phyloP scores from a whole-genome alignment of 2,797 vertebrate genomes.

The Glyptemys insculpta region DNA sequence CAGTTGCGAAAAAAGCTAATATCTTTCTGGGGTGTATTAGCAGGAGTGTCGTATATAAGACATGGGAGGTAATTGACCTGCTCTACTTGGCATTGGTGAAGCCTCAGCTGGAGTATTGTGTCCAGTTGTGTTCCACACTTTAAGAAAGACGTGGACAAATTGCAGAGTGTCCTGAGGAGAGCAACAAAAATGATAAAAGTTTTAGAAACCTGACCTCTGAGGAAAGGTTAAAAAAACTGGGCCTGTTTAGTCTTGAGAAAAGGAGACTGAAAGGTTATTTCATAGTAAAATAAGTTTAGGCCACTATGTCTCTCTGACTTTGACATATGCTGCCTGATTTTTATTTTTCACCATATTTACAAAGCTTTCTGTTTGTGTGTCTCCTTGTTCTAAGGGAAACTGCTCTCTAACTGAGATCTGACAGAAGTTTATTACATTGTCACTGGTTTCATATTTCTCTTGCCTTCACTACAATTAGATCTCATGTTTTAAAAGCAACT shows the following conservation, averaged over 20 bases:
- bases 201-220: background rate
- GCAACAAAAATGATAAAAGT: background rate
- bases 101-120: background rate
- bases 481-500: slow-evolving; percentile 54
- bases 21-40: background rate
- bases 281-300: background rate
- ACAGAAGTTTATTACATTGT: slow-evolving; percentile 27
- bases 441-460: slow-evolving; percentile 42
- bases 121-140: background rate
- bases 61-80: background rate
- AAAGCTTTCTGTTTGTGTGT: slow-evolving; percentile 6
- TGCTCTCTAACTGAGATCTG: slow-evolving; percentile 29
- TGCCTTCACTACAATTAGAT: slow-evolving; percentile 48
- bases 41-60: background rate
- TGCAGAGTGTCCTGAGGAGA: background rate
- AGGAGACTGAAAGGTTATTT: background rate
- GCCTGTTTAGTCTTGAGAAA: background rate
- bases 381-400: slow-evolving; percentile 21
- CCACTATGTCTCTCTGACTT: background rate
- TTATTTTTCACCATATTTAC: slow-evolving; percentile 10
- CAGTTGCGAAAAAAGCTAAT: background rate
- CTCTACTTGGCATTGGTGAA: background rate
- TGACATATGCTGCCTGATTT: slow-evolving; percentile 14
- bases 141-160: background rate
- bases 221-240: background rate